These are phyloP conservation scores for Plectrocnemia conspersa DNA, from an alignment of 1,140 invertebrate species.

Conservation along the genomic window DNA sequence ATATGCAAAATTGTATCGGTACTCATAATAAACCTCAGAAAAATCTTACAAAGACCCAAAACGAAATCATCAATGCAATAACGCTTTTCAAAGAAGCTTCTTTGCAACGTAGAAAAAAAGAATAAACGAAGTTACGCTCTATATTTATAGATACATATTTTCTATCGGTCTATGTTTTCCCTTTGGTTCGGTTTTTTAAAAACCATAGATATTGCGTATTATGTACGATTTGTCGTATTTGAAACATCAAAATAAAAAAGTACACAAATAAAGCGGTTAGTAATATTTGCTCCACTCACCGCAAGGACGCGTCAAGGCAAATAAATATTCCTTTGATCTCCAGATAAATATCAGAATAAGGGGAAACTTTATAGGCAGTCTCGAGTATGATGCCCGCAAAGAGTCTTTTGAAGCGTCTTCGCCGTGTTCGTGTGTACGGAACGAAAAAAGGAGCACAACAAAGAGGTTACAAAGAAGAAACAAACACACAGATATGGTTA, in stretches of 20 bases:
- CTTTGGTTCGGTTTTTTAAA: too few species aligned
- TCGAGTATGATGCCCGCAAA: slow-evolving; percentile 19
- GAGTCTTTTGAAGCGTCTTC: slow-evolving; percentile 19
- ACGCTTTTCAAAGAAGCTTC: too few species aligned
- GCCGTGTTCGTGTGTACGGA: slow-evolving; percentile 4
- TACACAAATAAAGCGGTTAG: slow-evolving; percentile 27
- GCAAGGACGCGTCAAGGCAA: slow-evolving; percentile 29
- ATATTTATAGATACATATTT: too few species aligned
- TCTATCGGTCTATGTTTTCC: too few species aligned
- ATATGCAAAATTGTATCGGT: too few species aligned
- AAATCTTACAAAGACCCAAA: too few species aligned
- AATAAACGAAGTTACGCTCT: too few species aligned
- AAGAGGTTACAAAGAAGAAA: slow-evolving; percentile 34
- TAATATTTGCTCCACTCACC: slow-evolving; percentile 25
- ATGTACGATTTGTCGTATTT: not conserved
- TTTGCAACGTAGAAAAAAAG: too few species aligned
- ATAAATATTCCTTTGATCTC: slow-evolving; percentile 31
- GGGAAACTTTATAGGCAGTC: slow-evolving; percentile 24
- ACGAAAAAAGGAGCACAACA: slow-evolving; percentile 29
- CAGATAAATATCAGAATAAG: slow-evolving; percentile 28
- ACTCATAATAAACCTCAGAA: too few species aligned
- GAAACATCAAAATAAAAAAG: slow-evolving; percentile 9
- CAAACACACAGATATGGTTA: slow-evolving; percentile 34
- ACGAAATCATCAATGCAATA: too few species aligned
- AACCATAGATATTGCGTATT: too few species aligned